Evolutionary conservation across 2,113 vertebrate species (phyloP).

Genomic region (Heliornis fulica): DNA sequence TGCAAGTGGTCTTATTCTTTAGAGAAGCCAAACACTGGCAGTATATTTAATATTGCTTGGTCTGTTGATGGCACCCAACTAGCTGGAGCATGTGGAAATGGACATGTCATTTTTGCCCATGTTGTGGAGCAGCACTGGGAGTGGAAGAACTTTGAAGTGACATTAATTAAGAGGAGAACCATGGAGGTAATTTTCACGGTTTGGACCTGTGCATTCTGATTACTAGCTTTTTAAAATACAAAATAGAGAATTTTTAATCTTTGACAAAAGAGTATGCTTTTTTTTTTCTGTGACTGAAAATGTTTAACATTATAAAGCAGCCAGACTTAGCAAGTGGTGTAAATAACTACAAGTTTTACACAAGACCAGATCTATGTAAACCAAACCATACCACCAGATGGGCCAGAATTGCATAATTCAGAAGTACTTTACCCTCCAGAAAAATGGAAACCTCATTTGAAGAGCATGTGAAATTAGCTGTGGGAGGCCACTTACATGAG

Average conservation of each 20-base stretch:
- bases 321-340: background rate
- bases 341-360: background rate
- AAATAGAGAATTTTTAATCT: background rate
- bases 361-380: background rate
- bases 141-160: constrained; percentile 92
- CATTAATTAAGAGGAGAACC: constrained; percentile 88
- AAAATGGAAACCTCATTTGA: background rate
- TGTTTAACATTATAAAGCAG: background rate
- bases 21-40: constrained; percentile 95
- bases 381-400: background rate
- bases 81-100: constrained; percentile 91
- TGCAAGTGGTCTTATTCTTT: constrained; percentile 92
- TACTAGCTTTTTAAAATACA: background rate
- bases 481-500: background rate
- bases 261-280: background rate
- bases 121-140: constrained; percentile 94
- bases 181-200: constrained; percentile 85
- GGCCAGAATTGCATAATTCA: background rate
- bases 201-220: background rate
- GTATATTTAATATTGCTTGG: constrained; percentile 90
- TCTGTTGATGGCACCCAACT: constrained; percentile 93
- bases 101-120: constrained; percentile 95
- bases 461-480: background rate
- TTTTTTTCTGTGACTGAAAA: background rate
- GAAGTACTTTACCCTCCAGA: background rate